These are phyloP conservation scores for Lepidurus packardi DNA, from an alignment of 1,140 invertebrate species.

Conservation along the genomic window DNA sequence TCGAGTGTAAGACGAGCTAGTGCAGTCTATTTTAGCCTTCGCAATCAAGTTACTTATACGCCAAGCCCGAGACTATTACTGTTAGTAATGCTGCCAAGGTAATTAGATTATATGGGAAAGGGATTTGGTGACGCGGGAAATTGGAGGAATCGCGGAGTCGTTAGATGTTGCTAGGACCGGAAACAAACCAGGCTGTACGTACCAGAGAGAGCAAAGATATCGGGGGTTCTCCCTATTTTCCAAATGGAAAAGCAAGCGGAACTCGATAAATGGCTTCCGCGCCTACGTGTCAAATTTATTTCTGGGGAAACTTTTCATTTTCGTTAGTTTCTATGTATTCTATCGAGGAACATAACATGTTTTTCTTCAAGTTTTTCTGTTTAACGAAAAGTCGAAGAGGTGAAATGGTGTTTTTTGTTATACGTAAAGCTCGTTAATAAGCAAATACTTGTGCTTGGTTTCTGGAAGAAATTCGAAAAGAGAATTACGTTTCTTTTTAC, in stretches of 20 bases:
- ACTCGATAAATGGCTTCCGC: conserved; percentile 13
- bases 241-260: background rate
- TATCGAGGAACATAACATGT: background rate
- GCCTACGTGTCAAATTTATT: conserved; percentile 3
- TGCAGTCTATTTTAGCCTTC: background rate
- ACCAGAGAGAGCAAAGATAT: background rate
- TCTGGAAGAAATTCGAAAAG: background rate
- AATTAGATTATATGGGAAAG: background rate
- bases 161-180: background rate
- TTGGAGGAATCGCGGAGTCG: background rate
- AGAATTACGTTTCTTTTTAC: background rate
- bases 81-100: background rate
- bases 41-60: background rate
- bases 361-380: background rate
- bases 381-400: background rate
- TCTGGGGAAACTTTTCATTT: background rate
- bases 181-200: background rate
- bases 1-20: background rate
- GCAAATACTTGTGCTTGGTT: background rate
- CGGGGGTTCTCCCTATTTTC: background rate
- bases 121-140: background rate
- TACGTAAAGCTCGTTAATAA: background rate
- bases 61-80: background rate
- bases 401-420: background rate
- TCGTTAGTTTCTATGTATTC: background rate